These are phyloP conservation scores for Pangasius larnaudii DNA, from an alignment of 2,797 vertebrate species.

Conservation along the genomic window DNA sequence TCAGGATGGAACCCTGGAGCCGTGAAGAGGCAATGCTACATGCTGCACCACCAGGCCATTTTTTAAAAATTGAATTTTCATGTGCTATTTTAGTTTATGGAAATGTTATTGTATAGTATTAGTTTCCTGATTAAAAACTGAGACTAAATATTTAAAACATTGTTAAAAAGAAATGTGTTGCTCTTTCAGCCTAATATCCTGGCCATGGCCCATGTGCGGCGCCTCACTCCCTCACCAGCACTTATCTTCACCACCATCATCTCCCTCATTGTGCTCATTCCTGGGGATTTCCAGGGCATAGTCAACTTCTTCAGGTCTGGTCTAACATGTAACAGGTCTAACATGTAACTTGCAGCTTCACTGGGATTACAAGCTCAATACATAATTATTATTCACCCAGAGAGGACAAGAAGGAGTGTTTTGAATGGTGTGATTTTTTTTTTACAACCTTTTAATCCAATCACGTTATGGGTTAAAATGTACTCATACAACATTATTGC, in stretches of 20 bases:
- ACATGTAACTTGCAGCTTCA: background rate
- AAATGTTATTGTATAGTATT: background rate
- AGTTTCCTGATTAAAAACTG: too few relatives aligned
- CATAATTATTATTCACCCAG: background rate
- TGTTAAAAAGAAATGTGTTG: background rate
- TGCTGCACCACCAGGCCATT: background rate
- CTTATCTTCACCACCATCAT: slow-evolving; percentile 83
- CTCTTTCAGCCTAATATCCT: slow-evolving; percentile 82
- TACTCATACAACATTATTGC: background rate
- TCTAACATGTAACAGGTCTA: background rate
- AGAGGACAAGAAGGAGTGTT: background rate
- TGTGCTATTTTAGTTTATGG: background rate
- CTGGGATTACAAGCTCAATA: background rate
- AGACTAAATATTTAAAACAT: background rate
- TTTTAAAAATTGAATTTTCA: background rate
- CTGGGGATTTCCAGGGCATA: slow-evolving; percentile 83
- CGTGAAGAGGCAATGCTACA: background rate
- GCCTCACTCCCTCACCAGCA: slow-evolving; percentile 85
- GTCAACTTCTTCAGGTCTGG: slow-evolving; percentile 87
- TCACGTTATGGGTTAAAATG: background rate
- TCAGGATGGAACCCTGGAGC: background rate
- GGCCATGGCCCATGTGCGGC: slow-evolving; percentile 83
- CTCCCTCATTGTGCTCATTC: slow-evolving; percentile 84
- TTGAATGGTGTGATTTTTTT: background rate
- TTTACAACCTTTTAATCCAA: background rate